These are phyloP conservation scores for Alcedo atthis DNA, from an alignment of 2,797 vertebrate genomes.

Conservation along the genomic window DNA sequence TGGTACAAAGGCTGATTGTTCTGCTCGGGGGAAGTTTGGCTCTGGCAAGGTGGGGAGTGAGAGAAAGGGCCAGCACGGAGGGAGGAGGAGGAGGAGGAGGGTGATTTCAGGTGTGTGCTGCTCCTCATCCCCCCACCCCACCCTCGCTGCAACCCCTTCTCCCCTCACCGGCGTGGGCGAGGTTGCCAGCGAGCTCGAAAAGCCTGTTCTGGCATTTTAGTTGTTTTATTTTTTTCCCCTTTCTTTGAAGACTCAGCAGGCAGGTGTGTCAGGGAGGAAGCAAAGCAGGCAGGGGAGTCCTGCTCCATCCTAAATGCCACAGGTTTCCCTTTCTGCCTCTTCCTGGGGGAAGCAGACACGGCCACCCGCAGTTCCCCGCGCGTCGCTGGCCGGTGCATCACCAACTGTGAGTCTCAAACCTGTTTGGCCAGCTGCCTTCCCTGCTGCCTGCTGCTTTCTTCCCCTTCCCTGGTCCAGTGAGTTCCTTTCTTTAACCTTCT, in stretches of 20 bases:
- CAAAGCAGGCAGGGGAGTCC: not conserved
- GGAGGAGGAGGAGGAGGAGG: not conserved
- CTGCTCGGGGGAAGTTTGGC: not conserved
- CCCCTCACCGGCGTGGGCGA: fast-evolving
- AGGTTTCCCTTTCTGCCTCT: not conserved
- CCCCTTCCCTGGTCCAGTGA: conserved; percentile 55
- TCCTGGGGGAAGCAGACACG: not conserved
- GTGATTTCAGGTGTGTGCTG: not conserved
- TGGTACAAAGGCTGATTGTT: conserved; percentile 62
- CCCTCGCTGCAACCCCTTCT: not conserved
- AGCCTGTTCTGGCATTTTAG: not conserved
- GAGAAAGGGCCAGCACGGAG: not conserved
- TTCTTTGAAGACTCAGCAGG: too few relatives aligned
- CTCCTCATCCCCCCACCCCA: not conserved
- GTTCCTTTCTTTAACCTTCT: conserved; percentile 66
- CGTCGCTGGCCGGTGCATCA: conserved; percentile 47
- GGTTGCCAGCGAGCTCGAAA: not conserved
- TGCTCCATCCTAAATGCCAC: not conserved
- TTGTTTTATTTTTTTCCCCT: not conserved
- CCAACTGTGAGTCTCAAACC: conserved; percentile 42
- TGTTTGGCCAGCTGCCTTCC: conserved; percentile 56
- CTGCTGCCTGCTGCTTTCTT: conserved; percentile 27
- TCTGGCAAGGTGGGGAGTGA: not conserved
- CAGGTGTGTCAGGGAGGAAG: not conserved
- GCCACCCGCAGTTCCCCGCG: not conserved